Evolutionary conservation across 2,113 vertebrate genomes (phyloP).

Genomic region (Carassius gibelio): DNA sequence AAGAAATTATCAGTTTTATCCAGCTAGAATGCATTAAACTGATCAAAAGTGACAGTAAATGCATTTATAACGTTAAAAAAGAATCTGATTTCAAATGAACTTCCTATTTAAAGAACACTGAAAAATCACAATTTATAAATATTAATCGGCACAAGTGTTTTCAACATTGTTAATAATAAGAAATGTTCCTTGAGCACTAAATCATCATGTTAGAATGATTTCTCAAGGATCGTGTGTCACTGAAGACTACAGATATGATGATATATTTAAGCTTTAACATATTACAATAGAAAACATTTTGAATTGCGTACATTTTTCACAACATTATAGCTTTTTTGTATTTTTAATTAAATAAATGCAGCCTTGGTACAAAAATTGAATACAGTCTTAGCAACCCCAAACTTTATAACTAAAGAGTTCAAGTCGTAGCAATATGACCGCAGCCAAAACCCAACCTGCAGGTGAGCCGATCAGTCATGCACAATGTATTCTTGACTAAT

Average conservation of each 20-base stretch:
- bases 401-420: not conserved
- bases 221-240: not conserved
- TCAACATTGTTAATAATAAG: not conserved
- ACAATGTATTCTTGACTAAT: not conserved
- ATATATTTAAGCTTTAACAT: too few species aligned
- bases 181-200: not conserved
- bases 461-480: slow-evolving; percentile 10
- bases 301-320: too few species aligned
- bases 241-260: not conserved
- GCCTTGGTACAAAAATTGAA: not conserved
- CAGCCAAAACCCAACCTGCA: slow-evolving; percentile 11
- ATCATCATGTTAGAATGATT: not conserved
- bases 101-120: too few species aligned
- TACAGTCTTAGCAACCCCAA: not conserved
- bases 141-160: too few species aligned
- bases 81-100: not conserved
- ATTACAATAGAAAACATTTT: too few species aligned
- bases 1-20: not conserved
- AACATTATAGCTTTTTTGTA: not conserved
- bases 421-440: not conserved
- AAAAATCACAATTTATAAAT: too few species aligned
- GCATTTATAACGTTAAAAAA: not conserved
- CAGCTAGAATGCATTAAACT: not conserved
- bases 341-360: not conserved
- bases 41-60: not conserved